Evolutionary conservation across 53 echinoderm and acorn worm genomes (phyloP).

Genomic region (Paracentrotus lividus): DNA sequence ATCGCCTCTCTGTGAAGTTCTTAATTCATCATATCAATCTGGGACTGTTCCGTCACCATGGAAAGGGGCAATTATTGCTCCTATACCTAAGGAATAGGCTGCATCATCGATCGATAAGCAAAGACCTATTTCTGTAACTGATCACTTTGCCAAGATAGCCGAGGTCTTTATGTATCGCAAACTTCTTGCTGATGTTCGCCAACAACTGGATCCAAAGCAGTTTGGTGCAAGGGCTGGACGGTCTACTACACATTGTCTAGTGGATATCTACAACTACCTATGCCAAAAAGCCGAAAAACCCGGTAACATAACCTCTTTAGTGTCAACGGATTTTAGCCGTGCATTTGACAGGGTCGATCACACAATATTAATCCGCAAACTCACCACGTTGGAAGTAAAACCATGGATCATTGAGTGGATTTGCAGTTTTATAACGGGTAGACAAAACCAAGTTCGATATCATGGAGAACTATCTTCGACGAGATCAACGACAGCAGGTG

Average conservation of each 20-base stretch:
- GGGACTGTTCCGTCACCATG: background rate
- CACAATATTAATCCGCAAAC: background rate
- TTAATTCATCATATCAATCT: background rate
- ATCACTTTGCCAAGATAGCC: background rate
- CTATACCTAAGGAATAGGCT: background rate
- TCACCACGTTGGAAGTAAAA: background rate
- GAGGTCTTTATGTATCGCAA: background rate
- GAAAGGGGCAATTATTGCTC: background rate
- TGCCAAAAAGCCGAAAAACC: background rate
- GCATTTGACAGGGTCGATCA: background rate
- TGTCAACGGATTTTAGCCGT: background rate
- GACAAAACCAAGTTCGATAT: background rate
- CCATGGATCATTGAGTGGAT: background rate
- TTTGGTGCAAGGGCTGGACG: background rate
- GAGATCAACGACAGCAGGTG: background rate
- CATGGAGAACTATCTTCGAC: background rate
- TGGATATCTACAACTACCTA: background rate
- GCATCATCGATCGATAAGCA: too few species aligned
- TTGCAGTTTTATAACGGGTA: background rate
- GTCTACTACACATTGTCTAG: background rate
- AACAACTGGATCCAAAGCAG: background rate
- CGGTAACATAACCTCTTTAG: background rate
- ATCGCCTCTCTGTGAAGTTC: background rate
- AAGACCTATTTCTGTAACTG: background rate
- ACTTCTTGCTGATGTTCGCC: background rate